Conservation (phyloP, 2,113 vertebrate genomes). For the Grus americana region DNA sequence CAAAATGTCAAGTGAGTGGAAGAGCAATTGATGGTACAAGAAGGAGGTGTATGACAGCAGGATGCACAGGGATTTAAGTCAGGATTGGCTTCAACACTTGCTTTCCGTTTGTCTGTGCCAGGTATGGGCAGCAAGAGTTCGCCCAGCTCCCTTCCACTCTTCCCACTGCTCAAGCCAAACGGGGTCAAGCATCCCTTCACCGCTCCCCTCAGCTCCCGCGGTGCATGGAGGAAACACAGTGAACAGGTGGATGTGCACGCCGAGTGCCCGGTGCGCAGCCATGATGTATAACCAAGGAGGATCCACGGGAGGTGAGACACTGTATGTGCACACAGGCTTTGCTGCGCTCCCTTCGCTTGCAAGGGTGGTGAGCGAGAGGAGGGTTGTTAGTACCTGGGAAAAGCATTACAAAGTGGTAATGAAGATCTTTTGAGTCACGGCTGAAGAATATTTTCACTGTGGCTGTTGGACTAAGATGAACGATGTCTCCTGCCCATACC, state of each 20-base stretch:
- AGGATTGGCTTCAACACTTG: neutral
- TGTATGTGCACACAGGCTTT: accelerated
- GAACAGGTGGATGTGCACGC: accelerated
- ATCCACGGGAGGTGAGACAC: accelerated
- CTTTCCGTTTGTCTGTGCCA: neutral
- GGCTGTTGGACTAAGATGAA: neutral
- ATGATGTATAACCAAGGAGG: accelerated
- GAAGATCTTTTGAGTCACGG: neutral
- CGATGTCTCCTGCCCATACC: accelerated
- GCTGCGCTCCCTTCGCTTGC: neutral
- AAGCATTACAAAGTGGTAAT: neutral
- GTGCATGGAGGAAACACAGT: neutral
- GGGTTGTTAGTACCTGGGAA: neutral
- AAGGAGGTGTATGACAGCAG: neutral
- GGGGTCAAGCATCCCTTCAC: accelerated
- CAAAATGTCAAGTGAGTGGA: neutral
- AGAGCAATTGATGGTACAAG: neutral
- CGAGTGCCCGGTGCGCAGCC: neutral
- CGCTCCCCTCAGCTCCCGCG: neutral
- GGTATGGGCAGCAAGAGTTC: neutral
- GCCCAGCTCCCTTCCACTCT: neutral
- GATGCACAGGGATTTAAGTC: neutral
- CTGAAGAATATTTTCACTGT: neutral
- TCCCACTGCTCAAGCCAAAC: neutral
- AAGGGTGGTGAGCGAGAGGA: neutral